Evolutionary conservation across 2,113 vertebrate genomes (phyloP), one percentile per base, ranked within the genome.

Genomic region (Tragelaphus scriptus): DNA sequence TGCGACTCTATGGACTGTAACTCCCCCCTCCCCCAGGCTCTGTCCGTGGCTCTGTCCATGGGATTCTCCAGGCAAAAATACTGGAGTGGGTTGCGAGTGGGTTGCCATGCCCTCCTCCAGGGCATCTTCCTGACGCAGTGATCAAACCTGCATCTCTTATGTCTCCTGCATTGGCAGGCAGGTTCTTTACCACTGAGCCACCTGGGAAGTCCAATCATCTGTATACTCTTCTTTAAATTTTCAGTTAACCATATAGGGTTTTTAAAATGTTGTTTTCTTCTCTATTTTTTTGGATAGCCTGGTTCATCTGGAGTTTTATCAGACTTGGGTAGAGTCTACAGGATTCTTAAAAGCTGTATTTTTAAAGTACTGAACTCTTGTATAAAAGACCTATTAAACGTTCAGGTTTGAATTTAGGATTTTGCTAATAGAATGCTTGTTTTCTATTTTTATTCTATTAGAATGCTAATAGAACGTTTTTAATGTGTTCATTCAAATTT

Each of bases 351-450:
- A 80, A 40, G 28, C 47, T 86, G 4, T 96, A 58, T 55, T 49
- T 91, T 55, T 86, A 63, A 88, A 68, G 13, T 94, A 58, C 17
- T 82, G 36, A 82, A 25, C 40, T 95, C 23, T 65, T 91, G 23
- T 32, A 84, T 81, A 90, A 91, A 49, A 14, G 30, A 84, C 61
- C 79, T 87, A 0, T 84, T 68, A 51, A 92, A 3, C 13, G 30
- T 92, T 95, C 17, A 88, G 19, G 51, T 97, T 92, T 92, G 61
- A 53, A 68, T 81, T 93, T 82, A 92, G 55, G n/a, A 88, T 90
- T 97, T 97, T 92, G 55, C 19, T 90, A 28, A 49, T 59, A 51
- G 30, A 49, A 65, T 58, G 55, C n/a, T 84, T 93, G 11, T 1
- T 75, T 86, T 21, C 7, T n/a, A 14, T 61, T 82, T 95, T 7